Conservation (phyloP, 1,140 invertebrate genomes). For the Temnothorax nylanderi region DNA sequence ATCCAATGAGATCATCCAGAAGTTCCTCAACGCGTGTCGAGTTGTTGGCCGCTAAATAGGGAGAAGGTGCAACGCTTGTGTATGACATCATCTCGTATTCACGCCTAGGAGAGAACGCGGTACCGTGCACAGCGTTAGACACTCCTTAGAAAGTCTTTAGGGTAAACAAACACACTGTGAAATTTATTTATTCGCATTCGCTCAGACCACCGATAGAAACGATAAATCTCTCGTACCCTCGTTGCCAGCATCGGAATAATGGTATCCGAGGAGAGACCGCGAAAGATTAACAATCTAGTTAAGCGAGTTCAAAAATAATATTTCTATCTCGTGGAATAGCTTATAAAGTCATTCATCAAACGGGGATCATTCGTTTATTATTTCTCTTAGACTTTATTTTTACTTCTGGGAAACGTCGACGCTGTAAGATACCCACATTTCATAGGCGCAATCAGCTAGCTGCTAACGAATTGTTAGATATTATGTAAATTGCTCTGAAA, state of each 20-base stretch:
- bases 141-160: slow-evolving; percentile 77
- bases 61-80: slow-evolving; percentile 74
- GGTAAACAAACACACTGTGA: slow-evolving; percentile 68
- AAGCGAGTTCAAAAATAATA: slow-evolving; percentile 34
- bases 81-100: slow-evolving; percentile 74
- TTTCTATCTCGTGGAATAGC: not conserved
- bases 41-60: slow-evolving; percentile 59
- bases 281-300: slow-evolving; percentile 34
- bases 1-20: slow-evolving; percentile 68
- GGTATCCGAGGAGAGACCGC: slow-evolving; percentile 1
- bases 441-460: not conserved
- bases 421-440: not conserved
- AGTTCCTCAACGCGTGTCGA: slow-evolving; percentile 48
- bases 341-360: slow-evolving; percentile 28
- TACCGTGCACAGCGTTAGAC: slow-evolving; percentile 54
- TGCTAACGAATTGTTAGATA: slow-evolving; percentile 5
- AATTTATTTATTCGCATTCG: slow-evolving; percentile 68
- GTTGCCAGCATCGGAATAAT: slow-evolving; percentile 4
- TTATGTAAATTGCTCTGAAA: not conserved
- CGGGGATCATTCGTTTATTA: slow-evolving; percentile 2
- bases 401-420: not conserved
- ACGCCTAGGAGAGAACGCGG: slow-evolving; percentile 67
- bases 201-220: not conserved
- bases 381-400: not conserved
- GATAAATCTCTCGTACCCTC: slow-evolving; percentile 62